These are phyloP conservation scores for Glaucopsyche alexis DNA, from an alignment of 2,888 invertebrate genomes.

Conservation along the genomic window DNA sequence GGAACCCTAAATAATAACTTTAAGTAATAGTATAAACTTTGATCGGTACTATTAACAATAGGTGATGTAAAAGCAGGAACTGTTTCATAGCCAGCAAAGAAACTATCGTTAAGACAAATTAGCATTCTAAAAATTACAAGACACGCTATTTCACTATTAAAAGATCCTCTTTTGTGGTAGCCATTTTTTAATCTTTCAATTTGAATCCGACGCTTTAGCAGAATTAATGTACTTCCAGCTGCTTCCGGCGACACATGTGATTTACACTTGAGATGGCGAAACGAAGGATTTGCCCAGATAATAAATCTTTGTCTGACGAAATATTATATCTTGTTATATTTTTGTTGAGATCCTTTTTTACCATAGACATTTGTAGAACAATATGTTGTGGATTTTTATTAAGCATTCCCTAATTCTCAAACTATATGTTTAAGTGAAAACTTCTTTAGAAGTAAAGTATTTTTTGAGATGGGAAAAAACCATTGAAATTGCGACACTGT, in stretches of 20 bases:
- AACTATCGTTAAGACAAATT: neutral
- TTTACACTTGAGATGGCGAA: constrained; percentile 31
- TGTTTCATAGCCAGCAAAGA: neutral
- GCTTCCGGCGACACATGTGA: constrained; percentile 27
- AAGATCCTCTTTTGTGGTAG: neutral
- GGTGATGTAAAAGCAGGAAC: neutral
- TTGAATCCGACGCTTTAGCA: neutral
- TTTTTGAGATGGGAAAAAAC: no score
- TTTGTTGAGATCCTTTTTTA: neutral
- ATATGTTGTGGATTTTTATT: no score
- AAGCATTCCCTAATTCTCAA: no score
- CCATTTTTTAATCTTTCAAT: neutral
- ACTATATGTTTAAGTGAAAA: no score
- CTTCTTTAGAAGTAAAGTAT: no score
- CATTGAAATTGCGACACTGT: no score
- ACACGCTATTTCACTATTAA: constrained; percentile 1
- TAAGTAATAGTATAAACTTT: no score
- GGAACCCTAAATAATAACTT: no score
- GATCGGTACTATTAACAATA: no score
- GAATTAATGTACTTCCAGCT: constrained; percentile 30
- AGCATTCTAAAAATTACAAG: neutral
- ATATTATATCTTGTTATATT: neutral
- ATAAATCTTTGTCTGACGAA: constrained; percentile 23
- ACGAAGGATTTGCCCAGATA: constrained; percentile 31
- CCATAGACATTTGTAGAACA: neutral